Percentiles rank a stretch among this genome's conserved stretches.
Evolutionary conservation across 1,140 invertebrate genomes (phyloP).

Genomic region (Amphibalanus amphitrite): DNA sequence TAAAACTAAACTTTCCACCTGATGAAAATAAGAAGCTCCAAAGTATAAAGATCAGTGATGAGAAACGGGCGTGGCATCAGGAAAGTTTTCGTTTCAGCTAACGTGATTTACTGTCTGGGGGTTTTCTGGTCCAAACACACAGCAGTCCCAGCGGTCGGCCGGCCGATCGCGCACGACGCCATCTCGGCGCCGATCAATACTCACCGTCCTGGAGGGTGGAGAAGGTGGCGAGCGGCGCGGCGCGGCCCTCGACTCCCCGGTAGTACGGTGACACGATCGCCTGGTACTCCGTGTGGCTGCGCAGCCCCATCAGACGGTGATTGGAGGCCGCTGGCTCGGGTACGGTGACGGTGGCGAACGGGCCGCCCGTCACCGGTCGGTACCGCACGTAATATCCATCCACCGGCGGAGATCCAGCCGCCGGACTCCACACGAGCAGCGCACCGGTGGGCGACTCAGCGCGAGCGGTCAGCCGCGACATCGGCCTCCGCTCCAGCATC

Average conservation of each 20-base stretch:
- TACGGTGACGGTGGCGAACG: background rate
- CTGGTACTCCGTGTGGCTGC: background rate
- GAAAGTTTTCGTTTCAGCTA: too few species aligned
- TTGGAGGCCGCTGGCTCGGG: background rate
- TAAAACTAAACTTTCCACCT: too few species aligned
- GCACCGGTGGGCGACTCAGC: background rate
- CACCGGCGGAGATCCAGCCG: background rate
- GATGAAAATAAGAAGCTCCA: too few species aligned
- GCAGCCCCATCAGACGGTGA: background rate
- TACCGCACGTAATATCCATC: background rate
- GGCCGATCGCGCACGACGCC: too few species aligned
- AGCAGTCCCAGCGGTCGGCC: too few species aligned
- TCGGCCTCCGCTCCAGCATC: background rate
- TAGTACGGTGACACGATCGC: background rate
- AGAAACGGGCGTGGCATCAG: too few species aligned
- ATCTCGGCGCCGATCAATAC: background rate
- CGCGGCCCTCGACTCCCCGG: background rate
- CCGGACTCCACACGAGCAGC: background rate
- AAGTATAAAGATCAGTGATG: too few species aligned
- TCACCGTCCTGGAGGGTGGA: background rate
- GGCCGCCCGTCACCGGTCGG: background rate
- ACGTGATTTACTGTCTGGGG: too few species aligned
- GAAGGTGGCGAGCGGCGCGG: background rate
- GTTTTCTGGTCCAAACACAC: too few species aligned
- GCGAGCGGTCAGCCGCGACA: background rate